Percentiles rank a stretch among this genome's conserved stretches.
Evolutionary conservation across 2,888 invertebrate genomes (phyloP).

Genomic region (Diarsia dahlii): DNA sequence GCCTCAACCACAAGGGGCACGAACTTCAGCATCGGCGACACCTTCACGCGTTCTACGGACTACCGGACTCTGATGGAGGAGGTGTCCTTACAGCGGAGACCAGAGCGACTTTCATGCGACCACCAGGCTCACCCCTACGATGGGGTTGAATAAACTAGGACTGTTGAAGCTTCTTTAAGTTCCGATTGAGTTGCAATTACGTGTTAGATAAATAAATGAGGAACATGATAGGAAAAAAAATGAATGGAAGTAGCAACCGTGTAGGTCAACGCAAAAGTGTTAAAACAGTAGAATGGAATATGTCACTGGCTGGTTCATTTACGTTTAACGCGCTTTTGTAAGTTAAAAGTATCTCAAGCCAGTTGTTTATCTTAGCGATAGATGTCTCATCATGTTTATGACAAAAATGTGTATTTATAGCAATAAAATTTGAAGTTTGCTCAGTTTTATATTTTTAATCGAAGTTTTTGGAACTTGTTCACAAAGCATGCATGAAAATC

Average conservation of each 20-base stretch:
- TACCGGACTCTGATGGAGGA: constrained; percentile 79
- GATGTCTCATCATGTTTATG: constrained; percentile 47
- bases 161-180: constrained; percentile 52
- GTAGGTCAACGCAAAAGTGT: constrained; percentile 32
- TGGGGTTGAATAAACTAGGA: constrained; percentile 81
- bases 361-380: constrained; percentile 54
- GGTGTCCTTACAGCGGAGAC: constrained; percentile 84
- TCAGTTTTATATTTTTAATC: constrained; percentile 46
- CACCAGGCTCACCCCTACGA: constrained; percentile 87
- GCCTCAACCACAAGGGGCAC: constrained; percentile 85
- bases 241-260: constrained; percentile 30
- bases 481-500: constrained; percentile 17
- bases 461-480: constrained; percentile 22
- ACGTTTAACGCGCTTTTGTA: constrained; percentile 24
- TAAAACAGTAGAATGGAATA: constrained; percentile 27
- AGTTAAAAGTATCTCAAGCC: constrained; percentile 21
- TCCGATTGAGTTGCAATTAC: constrained; percentile 59
- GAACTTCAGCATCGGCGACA: constrained; percentile 85
- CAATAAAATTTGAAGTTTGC: constrained; percentile 61
- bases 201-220: constrained; percentile 59
- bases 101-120: constrained; percentile 83
- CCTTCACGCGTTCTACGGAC: constrained; percentile 83
- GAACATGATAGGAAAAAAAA: constrained; percentile 33
- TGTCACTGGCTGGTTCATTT: constrained; percentile 21
- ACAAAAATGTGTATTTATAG: constrained; percentile 61